Evolutionary conservation across 2,888 invertebrate genomes (phyloP).

Genomic region (Zonitis immaculata): DNA sequence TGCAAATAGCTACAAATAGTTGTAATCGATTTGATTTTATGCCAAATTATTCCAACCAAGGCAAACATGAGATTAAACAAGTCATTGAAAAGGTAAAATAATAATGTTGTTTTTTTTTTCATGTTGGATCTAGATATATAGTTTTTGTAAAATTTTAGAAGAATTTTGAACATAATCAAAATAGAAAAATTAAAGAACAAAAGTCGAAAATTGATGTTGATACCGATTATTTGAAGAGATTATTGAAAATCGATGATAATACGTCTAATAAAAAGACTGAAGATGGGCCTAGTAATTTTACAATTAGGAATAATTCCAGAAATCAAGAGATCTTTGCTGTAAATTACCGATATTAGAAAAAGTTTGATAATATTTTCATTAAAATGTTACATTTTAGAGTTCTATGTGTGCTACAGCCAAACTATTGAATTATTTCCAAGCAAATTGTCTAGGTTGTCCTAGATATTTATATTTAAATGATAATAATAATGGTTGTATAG

Average conservation of each 20-base stretch:
- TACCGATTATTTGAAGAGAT: constrained; percentile 36
- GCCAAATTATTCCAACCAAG: background rate
- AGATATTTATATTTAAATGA: constrained; percentile 48
- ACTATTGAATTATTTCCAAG: constrained; percentile 48
- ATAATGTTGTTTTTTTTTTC: background rate
- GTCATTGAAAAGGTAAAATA: background rate
- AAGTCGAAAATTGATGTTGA: constrained; percentile 23
- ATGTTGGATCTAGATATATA: background rate
- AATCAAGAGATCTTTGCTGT: background rate
- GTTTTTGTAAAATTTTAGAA: background rate
- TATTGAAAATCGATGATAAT: constrained; percentile 32
- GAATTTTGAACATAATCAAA: background rate
- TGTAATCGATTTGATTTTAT: background rate
- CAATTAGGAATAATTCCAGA: background rate
- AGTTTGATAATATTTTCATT: background rate
- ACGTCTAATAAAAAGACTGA: background rate
- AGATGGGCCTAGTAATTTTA: too few species aligned
- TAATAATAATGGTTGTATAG: constrained; percentile 40
- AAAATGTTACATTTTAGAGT: constrained; percentile 13
- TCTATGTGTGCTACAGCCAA: constrained; percentile 36
- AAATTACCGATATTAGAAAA: background rate
- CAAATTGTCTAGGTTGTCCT: constrained; percentile 47
- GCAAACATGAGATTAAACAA: background rate
- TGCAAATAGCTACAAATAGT: background rate
- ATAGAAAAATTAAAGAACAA: background rate